Conservation (phyloP, 2,888 invertebrate species). For the Pocota personata region DNA sequence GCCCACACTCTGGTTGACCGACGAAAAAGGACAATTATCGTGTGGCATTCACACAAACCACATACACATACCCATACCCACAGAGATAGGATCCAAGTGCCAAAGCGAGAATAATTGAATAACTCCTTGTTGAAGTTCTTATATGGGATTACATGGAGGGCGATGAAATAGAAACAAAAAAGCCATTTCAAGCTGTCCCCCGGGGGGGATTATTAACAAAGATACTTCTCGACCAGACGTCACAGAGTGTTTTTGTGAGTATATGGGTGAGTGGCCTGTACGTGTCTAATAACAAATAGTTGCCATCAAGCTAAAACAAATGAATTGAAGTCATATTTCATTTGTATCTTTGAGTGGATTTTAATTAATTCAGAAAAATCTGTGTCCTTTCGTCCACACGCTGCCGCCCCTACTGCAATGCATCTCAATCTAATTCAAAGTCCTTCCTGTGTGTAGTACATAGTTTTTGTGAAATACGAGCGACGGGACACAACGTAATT, state of each 20-base stretch:
- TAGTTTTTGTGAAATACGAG: neutral
- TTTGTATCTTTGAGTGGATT: constrained; percentile 28
- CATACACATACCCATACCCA: neutral
- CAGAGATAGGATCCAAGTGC: neutral
- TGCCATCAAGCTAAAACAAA: neutral
- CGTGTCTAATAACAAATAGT: neutral
- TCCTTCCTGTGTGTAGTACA: neutral
- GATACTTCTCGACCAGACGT: neutral
- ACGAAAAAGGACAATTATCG: constrained; percentile 8
- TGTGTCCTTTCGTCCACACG: neutral
- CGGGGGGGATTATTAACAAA: neutral
- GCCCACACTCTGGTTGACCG: constrained; percentile 1
- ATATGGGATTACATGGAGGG: constrained; percentile 2
- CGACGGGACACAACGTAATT: constrained; percentile 3
- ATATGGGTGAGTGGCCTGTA: neutral
- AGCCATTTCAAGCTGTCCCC: neutral
- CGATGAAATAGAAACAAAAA: constrained; percentile 20
- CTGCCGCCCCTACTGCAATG: neutral
- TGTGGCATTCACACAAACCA: neutral
- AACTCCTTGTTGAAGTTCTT: constrained; percentile 33
- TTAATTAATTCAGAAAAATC: constrained; percentile 50
- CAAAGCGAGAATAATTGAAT: constrained; percentile 31
- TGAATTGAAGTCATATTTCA: constrained; percentile 31
- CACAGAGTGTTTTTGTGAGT: neutral
- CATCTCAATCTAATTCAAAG: neutral